Evolutionary conservation across 2,797 vertebrate genomes (phyloP).

Genomic region (Stomatorhinus walkeri): DNA sequence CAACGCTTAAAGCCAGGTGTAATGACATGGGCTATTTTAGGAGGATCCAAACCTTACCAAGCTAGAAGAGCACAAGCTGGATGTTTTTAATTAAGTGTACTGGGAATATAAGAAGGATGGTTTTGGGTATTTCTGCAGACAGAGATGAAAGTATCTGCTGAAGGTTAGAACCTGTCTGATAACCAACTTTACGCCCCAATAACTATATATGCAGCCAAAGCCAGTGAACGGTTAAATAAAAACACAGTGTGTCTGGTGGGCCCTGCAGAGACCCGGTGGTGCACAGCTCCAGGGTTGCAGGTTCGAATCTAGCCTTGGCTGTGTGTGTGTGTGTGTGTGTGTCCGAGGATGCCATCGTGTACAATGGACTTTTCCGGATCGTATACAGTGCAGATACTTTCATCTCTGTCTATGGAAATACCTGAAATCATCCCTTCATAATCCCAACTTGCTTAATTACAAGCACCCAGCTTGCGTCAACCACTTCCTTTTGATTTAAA

Average conservation of each 20-base stretch:
- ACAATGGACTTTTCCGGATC: not conserved
- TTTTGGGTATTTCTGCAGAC: conserved; percentile 46
- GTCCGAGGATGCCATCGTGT: not conserved
- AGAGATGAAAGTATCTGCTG: conserved; percentile 43
- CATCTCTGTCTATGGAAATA: conserved; percentile 49
- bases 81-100: conserved; percentile 43
- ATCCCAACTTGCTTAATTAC: conserved; percentile 52
- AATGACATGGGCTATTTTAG: conserved; percentile 58
- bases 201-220: not conserved
- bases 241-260: not conserved
- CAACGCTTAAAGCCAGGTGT: conserved; percentile 38
- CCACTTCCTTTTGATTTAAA: not conserved
- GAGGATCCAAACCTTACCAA: conserved; percentile 47
- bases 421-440: conserved; percentile 45
- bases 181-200: conserved; percentile 16
- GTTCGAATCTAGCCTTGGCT: not conserved
- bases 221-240: not conserved
- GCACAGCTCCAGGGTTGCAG: not conserved
- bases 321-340: not conserved
- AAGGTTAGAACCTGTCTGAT: conserved; percentile 8
- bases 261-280: not conserved
- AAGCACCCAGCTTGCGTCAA: conserved; percentile 32
- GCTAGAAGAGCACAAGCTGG: conserved; percentile 30
- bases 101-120: conserved; percentile 54
- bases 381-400: conserved; percentile 31